These are phyloP conservation scores for Frieseomelitta varia DNA, from an alignment of 1,140 invertebrate genomes.

Conservation along the genomic window DNA sequence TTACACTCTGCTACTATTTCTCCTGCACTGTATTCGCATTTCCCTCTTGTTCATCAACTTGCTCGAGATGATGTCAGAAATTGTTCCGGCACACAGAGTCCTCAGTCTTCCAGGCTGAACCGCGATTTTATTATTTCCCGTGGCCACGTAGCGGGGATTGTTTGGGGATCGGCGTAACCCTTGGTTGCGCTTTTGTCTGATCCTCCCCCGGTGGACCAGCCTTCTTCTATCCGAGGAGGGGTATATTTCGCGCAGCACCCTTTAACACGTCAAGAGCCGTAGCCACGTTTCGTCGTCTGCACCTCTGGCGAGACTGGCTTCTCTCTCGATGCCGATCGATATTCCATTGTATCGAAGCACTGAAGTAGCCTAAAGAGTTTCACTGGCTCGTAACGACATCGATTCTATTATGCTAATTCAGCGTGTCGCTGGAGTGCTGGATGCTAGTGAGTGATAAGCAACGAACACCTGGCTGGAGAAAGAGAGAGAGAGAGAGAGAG, in stretches of 20 bases:
- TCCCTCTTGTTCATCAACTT: not conserved
- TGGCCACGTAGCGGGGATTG: slow-evolving; percentile 3
- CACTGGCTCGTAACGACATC: slow-evolving; percentile 61
- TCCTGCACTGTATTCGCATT: too few species aligned
- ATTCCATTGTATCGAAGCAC: slow-evolving; percentile 66
- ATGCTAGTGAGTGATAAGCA: slow-evolving; percentile 52
- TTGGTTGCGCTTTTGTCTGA: slow-evolving; percentile 19
- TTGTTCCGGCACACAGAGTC: not conserved
- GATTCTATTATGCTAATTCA: slow-evolving; percentile 71
- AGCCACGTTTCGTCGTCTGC: slow-evolving; percentile 48
- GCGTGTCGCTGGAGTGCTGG: slow-evolving; percentile 55
- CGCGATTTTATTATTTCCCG: not conserved
- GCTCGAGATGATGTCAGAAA: not conserved
- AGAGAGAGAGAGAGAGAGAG: too few species aligned
- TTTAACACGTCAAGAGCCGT: slow-evolving; percentile 39
- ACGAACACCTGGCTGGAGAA: slow-evolving; percentile 27
- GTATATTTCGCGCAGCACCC: not conserved
- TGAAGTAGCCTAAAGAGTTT: slow-evolving; percentile 59
- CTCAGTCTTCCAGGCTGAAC: not conserved
- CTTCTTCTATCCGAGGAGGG: not conserved
- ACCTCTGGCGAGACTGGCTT: slow-evolving; percentile 39
- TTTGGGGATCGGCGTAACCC: slow-evolving; percentile 31
- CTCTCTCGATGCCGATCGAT: slow-evolving; percentile 58
- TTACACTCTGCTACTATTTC: not conserved
- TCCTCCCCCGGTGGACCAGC: not conserved